Percentiles rank a stretch among this genome's conserved stretches.
Conservation (phyloP, 2,797 vertebrate species). For the Cuniculus paca region DNA sequence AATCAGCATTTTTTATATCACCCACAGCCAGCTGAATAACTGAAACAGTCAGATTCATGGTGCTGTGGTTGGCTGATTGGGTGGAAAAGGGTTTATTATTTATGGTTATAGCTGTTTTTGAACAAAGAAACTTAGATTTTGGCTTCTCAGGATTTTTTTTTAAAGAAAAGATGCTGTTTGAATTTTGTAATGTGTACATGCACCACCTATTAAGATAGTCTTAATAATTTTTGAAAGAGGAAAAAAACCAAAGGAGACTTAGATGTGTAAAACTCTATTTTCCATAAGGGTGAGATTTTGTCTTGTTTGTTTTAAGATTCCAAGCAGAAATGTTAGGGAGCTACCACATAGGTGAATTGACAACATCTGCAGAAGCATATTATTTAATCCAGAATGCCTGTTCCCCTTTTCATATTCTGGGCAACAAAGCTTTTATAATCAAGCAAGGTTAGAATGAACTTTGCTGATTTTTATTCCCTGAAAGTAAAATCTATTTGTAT, state of each 20-base stretch:
- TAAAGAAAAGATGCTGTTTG: slow-evolving; percentile 27
- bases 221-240: background rate
- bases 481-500: background rate
- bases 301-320: slow-evolving; percentile 9
- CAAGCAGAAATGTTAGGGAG: background rate
- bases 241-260: background rate
- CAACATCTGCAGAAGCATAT: background rate
- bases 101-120: slow-evolving; percentile 58
- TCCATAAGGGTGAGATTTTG: background rate
- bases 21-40: slow-evolving; percentile 29
- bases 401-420: slow-evolving; percentile 49
- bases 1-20: slow-evolving; percentile 65
- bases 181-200: slow-evolving; percentile 40
- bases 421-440: slow-evolving; percentile 22
- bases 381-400: slow-evolving; percentile 15
- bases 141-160: background rate
- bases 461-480: background rate
- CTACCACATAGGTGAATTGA: background rate
- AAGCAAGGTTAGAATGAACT: background rate
- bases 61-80: slow-evolving; percentile 23
- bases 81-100: slow-evolving; percentile 74
- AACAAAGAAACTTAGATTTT: slow-evolving; percentile 66
- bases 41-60: background rate
- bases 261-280: background rate
- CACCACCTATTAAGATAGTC: slow-evolving; percentile 41